Conservation (phyloP, 1,140 invertebrate genomes). For the roundworm (Caenorhabditis elegans) region WBcel235 BX284605.5:9767501-9768000, state of each 20-base stretch:
- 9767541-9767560: neutral
- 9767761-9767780: constrained; percentile 13
- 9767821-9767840: constrained; percentile 23
- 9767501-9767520: constrained; percentile 55
- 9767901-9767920: neutral
- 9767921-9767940: constrained; percentile 10
- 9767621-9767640: neutral
- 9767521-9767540: constrained; percentile 53
- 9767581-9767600: neutral
- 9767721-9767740: too few species aligned
- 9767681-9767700: neutral
- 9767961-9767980: neutral
- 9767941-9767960: neutral
- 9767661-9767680: constrained; percentile 26
- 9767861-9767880: neutral
- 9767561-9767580: constrained; percentile 25
- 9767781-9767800: constrained; percentile 9
- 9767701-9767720: too few species aligned
- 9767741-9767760: constrained; percentile 18
- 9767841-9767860: constrained; percentile 11
- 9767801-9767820: constrained; percentile 30
- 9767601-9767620: too few species aligned
- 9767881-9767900: neutral
- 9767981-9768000: neutral
- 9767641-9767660: neutral